Base-by-base conservation (phyloP, 2,113 vertebrate species). In the Trogon surrucura region DNA sequence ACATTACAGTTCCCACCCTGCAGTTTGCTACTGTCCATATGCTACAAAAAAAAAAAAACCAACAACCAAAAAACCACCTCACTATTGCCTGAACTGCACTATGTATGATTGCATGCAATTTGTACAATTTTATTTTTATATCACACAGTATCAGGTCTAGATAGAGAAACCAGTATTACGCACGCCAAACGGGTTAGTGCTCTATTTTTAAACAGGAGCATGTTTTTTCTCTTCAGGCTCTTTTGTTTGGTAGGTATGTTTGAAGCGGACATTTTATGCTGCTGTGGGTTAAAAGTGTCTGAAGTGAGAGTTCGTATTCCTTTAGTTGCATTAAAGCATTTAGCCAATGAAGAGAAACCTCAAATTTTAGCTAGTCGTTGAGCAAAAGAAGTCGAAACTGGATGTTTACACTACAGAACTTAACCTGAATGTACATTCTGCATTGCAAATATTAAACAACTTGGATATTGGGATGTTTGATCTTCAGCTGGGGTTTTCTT, bases 71-170 rank as follows among this genome's bases (percentile, higher is more conserved):
- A 41, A 41, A 41, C 60, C 60, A 71, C 54, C 51, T 95, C 93
- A 91, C 41, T 95, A 61, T 95, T 95, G 86, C 61, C 96, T 88
- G 44, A 92, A 87, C 90, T 88, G 75, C 91, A 79, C 60, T 41
- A 3, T 53, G 50, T 92, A 94, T 7, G 8, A 44, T 50, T 77
- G 85, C 88, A 78, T 95, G 78, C 53, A 85, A 60, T 88, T 94
- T 2, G 0, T 92, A 91, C 50, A 8, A 26, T 67, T 81, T 81
- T 72, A 50, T 61, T 94, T 95, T 83, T 73, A 5, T 91, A 41
- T 79, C 89, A 85, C 50, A 64, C 18, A 61, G 36, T 58, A 27
- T 83, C 60, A 69, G 45, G 56, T 58, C 58, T 88, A 53, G 26
- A 12, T 36, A 54, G 53, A 80, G 70, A 81, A 96, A 67, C 10